phyloP scores from a whole-genome alignment of 2,888 invertebrate genomes.

The Glyphotaelius pellucidus region DNA sequence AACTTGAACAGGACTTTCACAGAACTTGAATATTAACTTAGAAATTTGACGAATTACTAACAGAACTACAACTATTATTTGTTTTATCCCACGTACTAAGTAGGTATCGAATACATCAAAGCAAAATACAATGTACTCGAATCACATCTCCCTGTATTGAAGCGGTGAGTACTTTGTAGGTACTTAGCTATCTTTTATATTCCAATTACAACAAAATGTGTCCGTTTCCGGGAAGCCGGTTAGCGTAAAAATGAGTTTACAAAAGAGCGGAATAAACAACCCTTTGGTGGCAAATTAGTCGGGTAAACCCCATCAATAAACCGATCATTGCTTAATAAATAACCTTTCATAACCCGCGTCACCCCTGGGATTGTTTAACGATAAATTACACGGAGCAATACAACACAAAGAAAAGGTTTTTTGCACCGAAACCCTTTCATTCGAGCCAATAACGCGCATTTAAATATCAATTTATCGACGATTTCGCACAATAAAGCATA shows the following conservation, averaged over 20 bases:
- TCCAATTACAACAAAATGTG: conserved; percentile 36
- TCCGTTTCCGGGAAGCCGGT: conserved; percentile 48
- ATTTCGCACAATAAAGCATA: conserved; percentile 60
- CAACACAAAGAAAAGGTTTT: conserved; percentile 59
- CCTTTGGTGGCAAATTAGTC: conserved; percentile 62
- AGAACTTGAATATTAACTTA: no score
- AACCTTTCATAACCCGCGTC: conserved; percentile 56
- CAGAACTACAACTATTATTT: neutral
- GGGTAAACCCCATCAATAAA: conserved; percentile 64
- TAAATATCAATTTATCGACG: conserved; percentile 63
- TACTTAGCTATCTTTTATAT: conserved; percentile 29
- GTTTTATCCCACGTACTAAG: neutral
- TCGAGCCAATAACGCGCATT: conserved; percentile 62
- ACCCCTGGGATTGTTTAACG: conserved; percentile 64
- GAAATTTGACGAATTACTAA: no score
- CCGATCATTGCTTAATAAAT: conserved; percentile 63
- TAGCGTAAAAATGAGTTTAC: conserved; percentile 51
- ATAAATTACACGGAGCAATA: conserved; percentile 62
- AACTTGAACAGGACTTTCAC: no score
- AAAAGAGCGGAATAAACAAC: conserved; percentile 53
- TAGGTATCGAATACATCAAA: neutral
- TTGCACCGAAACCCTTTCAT: conserved; percentile 60
- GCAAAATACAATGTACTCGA: neutral
- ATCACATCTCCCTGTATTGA: neutral
- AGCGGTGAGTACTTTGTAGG: neutral